These are phyloP conservation scores for Chloroceryle aenea DNA, from an alignment of 2,113 vertebrate genomes.

Conservation along the genomic window DNA sequence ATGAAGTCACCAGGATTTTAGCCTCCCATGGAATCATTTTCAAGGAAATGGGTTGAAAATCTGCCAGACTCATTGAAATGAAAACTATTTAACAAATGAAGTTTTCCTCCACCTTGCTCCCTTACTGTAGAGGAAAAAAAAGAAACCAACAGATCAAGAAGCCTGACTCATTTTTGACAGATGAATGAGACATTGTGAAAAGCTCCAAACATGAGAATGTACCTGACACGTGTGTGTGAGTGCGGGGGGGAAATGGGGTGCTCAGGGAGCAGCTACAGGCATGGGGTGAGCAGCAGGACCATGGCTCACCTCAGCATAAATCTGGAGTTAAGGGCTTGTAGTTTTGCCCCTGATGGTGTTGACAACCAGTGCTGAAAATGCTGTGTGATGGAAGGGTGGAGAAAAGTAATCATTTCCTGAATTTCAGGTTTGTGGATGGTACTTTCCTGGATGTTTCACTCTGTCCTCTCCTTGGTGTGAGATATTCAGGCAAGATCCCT, in stretches of 20 bases:
- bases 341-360: not conserved
- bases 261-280: not conserved
- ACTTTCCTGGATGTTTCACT: not conserved
- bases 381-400: not conserved
- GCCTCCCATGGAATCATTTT: not conserved
- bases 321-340: not conserved
- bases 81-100: not conserved
- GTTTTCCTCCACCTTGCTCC: not conserved
- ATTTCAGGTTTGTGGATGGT: not conserved
- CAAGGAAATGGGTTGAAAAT: conserved; percentile 43
- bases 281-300: not conserved
- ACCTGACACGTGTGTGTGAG: not conserved
- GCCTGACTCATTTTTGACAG: not conserved
- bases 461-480: not conserved
- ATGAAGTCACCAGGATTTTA: conserved; percentile 62
- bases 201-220: fast-evolving
- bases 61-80: not conserved
- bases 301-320: fast-evolving
- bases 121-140: not conserved
- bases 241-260: not conserved
- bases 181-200: not conserved
- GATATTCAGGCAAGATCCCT: not conserved
- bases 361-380: not conserved
- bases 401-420: not conserved
- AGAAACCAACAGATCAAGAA: not conserved